Percentiles rank a stretch among this genome's conserved stretches.
These are phyloP conservation scores for Passer montanus DNA, from an alignment of 2,113 vertebrate genomes.

Conservation along the genomic window DNA sequence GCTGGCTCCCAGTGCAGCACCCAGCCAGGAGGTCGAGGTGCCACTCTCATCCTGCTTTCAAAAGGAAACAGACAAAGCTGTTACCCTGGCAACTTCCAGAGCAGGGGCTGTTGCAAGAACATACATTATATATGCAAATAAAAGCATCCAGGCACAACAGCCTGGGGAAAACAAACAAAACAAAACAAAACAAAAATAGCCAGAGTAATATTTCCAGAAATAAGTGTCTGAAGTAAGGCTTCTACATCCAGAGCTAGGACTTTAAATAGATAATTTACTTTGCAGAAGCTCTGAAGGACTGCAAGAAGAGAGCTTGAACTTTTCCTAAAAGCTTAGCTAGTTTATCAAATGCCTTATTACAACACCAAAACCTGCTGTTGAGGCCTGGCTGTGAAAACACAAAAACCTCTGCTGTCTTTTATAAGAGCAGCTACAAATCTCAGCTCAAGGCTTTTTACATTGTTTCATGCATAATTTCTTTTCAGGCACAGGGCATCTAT, in stretches of 20 bases:
- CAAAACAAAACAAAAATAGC: neutral
- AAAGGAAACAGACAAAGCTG: neutral
- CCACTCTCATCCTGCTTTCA: neutral
- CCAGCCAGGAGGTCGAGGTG: neutral
- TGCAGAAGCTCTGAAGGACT: neutral
- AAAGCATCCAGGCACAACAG: neutral
- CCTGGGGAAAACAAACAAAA: too few relatives aligned
- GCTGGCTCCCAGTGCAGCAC: accelerated
- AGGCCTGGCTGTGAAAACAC: neutral
- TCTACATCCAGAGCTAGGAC: neutral
- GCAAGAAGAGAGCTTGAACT: neutral
- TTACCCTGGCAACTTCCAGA: neutral
- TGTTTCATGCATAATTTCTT: neutral
- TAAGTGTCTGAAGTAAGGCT: neutral
- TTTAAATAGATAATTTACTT: neutral
- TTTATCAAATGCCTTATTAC: neutral
- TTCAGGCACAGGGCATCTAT: neutral
- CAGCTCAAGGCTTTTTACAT: neutral
- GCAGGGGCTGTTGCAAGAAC: neutral
- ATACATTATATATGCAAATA: neutral
- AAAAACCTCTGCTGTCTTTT: neutral
- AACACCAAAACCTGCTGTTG: neutral
- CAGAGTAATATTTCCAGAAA: neutral
- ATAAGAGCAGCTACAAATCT: neutral
- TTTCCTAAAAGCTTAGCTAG: neutral